Evolutionary conservation across 1,140 invertebrate species (phyloP), one percentile per base, ranked within the genome.

Genomic region (Andrena cerasifolii): DNA sequence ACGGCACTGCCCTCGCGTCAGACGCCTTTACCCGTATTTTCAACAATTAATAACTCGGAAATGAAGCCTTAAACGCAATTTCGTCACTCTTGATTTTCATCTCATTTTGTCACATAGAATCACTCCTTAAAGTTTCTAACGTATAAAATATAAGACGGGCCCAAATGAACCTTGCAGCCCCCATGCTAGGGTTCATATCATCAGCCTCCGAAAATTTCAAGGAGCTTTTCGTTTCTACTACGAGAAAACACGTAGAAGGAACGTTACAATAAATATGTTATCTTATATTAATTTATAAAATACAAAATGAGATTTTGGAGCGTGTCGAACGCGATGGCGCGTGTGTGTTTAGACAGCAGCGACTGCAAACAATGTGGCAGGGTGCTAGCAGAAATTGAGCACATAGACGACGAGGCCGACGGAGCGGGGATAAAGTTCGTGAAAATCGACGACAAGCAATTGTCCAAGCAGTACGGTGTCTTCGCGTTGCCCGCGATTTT

Each of bases 361-460:
- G 97, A 98, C 91, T 98, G 97, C 93, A 98, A 98, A 92, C 97
- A 98, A 90, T 99, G 98, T 91, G 95, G 96, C 67, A 95, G 96
- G 90, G 98, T 98, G 7, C 92, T 99, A 78, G 93, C 95, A 8
- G 97, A 98, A 90, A 96, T 99, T 66, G 98, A 99, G 89, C 97
- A 98, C 87, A 98, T 99, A 79, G 98, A 99, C 86, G 98, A 98
- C 86, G 97, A 98, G 83, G 97, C 97, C 0, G 97, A 98, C 89
- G 94, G 95, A n/a, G 97, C 97, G 49, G 97, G 97, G 49, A 98
- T 98, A 65, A 97, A 98, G 87, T 98, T 98, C 86, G 97, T 99
- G 0, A 98, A 98, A 91, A 96, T 98, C 80, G 96, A 98, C 80
- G 98, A 98, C 86, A 96, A 96, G 83, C 94, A 96, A 70, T 94